phyloP scores from a whole-genome alignment of 1,140 invertebrate genomes.

The Colletes gigas region DNA sequence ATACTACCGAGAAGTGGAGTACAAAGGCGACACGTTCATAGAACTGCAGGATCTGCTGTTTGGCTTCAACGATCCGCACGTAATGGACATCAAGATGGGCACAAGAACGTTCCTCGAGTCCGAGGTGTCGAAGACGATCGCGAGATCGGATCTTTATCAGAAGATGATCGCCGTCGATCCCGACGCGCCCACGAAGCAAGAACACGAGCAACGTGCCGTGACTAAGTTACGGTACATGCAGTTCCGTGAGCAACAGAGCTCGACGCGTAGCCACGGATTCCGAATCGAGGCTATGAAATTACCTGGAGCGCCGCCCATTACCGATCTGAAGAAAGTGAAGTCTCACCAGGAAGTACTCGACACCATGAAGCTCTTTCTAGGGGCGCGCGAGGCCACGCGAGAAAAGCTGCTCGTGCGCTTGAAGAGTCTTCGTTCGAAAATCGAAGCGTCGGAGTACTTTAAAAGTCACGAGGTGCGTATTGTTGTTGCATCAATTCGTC shows the following conservation, averaged over 20 bases:
- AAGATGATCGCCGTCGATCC: slow-evolving; percentile 98
- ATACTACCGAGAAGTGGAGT: slow-evolving; percentile 93
- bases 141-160: slow-evolving; percentile 90
- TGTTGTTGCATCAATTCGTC: too few species aligned
- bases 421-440: slow-evolving; percentile 87
- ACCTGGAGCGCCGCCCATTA: slow-evolving; percentile 87
- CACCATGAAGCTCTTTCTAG: slow-evolving; percentile 90
- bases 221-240: slow-evolving; percentile 98
- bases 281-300: slow-evolving; percentile 97
- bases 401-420: slow-evolving; percentile 88
- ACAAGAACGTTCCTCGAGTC: slow-evolving; percentile 95
- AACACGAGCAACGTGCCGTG: slow-evolving; percentile 89
- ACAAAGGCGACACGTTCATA: slow-evolving; percentile 93
- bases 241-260: slow-evolving; percentile 96
- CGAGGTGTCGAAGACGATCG: slow-evolving; percentile 92
- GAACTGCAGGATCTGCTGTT: slow-evolving; percentile 94
- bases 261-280: slow-evolving; percentile 95
- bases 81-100: slow-evolving; percentile 97
- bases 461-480: slow-evolving; percentile 91
- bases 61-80: slow-evolving; percentile 91
- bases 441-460: slow-evolving; percentile 94
- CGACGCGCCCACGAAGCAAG: slow-evolving; percentile 90
- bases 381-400: slow-evolving; percentile 84
- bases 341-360: slow-evolving; percentile 89
- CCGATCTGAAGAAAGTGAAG: slow-evolving; percentile 89